phyloP scores from a whole-genome alignment of 2,797 vertebrate species.

The Distichodus sexfasciatus region DNA sequence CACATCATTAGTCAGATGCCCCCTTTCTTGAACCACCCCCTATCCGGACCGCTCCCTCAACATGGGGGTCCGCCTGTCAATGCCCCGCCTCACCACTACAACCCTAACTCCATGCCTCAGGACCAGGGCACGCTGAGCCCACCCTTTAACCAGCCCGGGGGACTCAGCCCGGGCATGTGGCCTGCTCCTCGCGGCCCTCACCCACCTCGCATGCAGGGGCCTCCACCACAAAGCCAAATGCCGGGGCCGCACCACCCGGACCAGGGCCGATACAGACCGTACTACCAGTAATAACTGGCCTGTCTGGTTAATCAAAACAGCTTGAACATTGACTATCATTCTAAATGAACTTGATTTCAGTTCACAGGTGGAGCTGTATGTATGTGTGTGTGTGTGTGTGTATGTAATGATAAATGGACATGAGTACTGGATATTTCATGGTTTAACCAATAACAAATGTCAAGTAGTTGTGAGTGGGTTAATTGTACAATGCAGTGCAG shows the following conservation, averaged over 20 bases:
- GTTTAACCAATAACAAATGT: background rate
- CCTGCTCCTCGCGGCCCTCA: conserved; percentile 90
- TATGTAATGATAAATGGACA: conserved; percentile 3
- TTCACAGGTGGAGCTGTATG: background rate
- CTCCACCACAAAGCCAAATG: conserved; percentile 91
- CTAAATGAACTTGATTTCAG: conserved; percentile 1
- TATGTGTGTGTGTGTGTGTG: background rate
- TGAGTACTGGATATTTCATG: conserved; percentile 15
- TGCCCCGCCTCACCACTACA: conserved; percentile 92
- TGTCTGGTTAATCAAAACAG: conserved; percentile 2
- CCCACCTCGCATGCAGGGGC: conserved; percentile 93
- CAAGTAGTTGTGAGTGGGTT: background rate
- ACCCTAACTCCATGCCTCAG: conserved; percentile 76
- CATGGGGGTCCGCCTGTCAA: conserved; percentile 89
- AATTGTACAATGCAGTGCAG: conserved; percentile 7
- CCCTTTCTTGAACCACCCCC: conserved; percentile 95
- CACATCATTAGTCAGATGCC: conserved; percentile 94
- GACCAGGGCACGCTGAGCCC: conserved; percentile 98
- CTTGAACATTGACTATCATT: conserved; percentile 2
- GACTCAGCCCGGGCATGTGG: conserved; percentile 96
- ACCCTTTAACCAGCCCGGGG: conserved; percentile 93
- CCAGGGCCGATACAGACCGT: conserved; percentile 92
- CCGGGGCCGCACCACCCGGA: conserved; percentile 95
- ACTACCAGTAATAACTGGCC: conserved; percentile 83
- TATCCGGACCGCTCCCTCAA: conserved; percentile 89